phyloP scores from a whole-genome alignment of 1,140 invertebrate species.

The Scaptomyza pallida region DNA sequence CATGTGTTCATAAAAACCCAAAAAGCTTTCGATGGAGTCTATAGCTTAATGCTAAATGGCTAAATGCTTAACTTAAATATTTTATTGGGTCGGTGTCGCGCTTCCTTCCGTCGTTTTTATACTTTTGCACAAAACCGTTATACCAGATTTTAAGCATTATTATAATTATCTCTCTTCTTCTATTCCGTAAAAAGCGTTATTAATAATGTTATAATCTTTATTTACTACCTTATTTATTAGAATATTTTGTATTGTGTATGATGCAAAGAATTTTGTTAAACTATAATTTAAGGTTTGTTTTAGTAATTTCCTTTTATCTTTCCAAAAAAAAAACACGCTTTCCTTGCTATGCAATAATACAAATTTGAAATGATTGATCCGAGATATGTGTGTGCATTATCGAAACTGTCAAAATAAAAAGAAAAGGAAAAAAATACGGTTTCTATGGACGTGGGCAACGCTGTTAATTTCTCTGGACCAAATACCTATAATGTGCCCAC shows the following conservation, averaged over 20 bases:
- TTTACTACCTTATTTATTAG: conserved; percentile 5
- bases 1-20: too few species aligned
- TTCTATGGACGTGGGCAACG: conserved; percentile 51
- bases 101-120: too few species aligned
- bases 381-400: conserved; percentile 22
- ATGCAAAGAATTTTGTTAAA: conserved; percentile 44
- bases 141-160: too few species aligned
- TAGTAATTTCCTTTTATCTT: conserved; percentile 16
- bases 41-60: too few species aligned
- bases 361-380: conserved; percentile 17
- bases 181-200: too few species aligned
- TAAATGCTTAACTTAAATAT: too few species aligned
- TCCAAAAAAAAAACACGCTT: conserved; percentile 7
- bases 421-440: conserved; percentile 40
- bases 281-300: conserved; percentile 21
- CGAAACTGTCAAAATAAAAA: conserved; percentile 24
- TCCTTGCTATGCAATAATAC: conserved; percentile 1
- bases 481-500: conserved; percentile 39
- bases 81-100: too few species aligned
- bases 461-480: conserved; percentile 26
- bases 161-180: too few species aligned
- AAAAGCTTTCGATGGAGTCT: too few species aligned
- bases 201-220: not conserved
- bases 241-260: conserved; percentile 9
- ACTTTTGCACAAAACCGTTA: too few species aligned